These are phyloP conservation scores for Mactra quadrangularis DNA, from an alignment of 1,140 invertebrate genomes.

Conservation along the genomic window DNA sequence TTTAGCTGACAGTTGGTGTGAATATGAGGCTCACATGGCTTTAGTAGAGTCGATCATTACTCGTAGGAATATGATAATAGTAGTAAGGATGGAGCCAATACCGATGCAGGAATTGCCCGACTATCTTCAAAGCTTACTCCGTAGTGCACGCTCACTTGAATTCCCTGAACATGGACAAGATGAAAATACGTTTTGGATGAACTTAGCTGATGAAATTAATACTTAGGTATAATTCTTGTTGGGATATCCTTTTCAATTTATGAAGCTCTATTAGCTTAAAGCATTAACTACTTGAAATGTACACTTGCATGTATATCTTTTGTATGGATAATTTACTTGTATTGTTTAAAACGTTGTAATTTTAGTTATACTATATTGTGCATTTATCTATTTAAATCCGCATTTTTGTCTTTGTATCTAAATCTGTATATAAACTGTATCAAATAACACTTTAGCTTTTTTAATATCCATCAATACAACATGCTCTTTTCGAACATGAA, in stretches of 20 bases:
- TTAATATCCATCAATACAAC: no score
- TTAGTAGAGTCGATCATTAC: conserved; percentile 21
- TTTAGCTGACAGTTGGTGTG: conserved; percentile 31
- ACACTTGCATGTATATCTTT: no score
- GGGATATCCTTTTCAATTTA: not conserved
- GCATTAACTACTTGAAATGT: no score
- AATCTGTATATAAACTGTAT: no score
- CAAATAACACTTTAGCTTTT: no score
- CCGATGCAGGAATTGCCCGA: conserved; percentile 6
- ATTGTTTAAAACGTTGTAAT: no score
- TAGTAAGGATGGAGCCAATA: conserved; percentile 30
- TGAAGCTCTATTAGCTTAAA: no score
- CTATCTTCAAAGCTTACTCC: conserved; percentile 2
- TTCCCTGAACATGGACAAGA: conserved; percentile 29
- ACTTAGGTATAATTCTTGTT: not conserved
- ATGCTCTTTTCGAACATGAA: no score
- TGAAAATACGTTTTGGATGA: conserved; percentile 19
- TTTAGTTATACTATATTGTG: no score
- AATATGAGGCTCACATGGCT: conserved; percentile 44
- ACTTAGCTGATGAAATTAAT: conserved; percentile 40
- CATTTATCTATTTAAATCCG: no score
- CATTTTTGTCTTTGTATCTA: no score
- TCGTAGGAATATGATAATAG: conserved; percentile 23
- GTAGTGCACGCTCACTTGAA: conserved; percentile 13
- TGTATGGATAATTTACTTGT: no score